Conservation (phyloP, 1,140 invertebrate genomes). For the Mylabris phalerata region DNA sequence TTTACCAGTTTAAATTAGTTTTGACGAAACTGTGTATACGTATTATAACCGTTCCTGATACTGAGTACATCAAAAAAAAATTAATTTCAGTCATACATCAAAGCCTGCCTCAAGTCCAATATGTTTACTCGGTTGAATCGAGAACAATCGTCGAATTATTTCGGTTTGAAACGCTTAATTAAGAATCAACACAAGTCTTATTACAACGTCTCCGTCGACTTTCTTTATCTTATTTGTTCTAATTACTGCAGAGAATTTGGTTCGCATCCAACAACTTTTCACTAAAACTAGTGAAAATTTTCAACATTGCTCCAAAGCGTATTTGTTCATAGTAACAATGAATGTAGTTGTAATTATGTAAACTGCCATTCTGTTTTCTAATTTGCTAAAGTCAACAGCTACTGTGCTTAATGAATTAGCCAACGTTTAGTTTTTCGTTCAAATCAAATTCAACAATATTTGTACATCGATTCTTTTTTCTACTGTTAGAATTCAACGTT, state of each 20-base stretch:
- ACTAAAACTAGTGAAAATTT: conserved; percentile 3
- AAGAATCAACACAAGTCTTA: too few species aligned
- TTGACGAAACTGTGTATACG: too few species aligned
- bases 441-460: neutral
- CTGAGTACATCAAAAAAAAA: too few species aligned
- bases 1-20: too few species aligned
- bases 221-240: neutral
- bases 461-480: conserved; percentile 1
- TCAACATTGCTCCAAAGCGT: conserved; percentile 6
- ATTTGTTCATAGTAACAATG: conserved; percentile 10
- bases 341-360: conserved; percentile 13
- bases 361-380: conserved; percentile 10
- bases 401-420: conserved; percentile 7
- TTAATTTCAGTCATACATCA: too few species aligned
- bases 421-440: too few species aligned
- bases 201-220: too few species aligned
- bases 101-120: too few species aligned
- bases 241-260: conserved; percentile 10
- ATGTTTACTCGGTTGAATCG: too few species aligned
- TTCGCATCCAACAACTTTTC: conserved; percentile 4
- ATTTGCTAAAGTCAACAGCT: conserved; percentile 7
- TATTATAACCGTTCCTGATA: too few species aligned
- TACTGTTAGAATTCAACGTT: conserved; percentile 2
- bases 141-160: too few species aligned
- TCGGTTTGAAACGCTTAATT: too few species aligned